Evolutionary conservation across 2,888 invertebrate genomes (phyloP).

Genomic region (Pyrochroa serraticornis): DNA sequence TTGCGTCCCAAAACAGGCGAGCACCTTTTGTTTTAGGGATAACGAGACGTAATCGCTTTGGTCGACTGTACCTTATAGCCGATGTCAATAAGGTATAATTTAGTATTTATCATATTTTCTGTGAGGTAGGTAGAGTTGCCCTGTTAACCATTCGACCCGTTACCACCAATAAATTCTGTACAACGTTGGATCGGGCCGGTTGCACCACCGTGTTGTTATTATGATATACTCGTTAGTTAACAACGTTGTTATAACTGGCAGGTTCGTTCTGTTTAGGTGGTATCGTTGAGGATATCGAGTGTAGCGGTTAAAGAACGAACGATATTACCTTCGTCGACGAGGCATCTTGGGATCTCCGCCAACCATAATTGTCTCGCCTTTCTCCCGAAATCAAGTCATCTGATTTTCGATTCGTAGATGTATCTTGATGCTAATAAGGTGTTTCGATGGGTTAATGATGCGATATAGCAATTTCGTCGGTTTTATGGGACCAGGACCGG

Average conservation of each 20-base stretch:
- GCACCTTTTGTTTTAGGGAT: conserved; percentile 6
- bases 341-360: background rate
- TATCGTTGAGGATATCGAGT: background rate
- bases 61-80: conserved; percentile 45
- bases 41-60: conserved; percentile 23
- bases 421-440: conserved; percentile 49
- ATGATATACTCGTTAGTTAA: conserved; percentile 53
- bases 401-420: conserved; percentile 45
- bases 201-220: conserved; percentile 42
- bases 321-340: conserved; percentile 2
- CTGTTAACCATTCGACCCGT: conserved; percentile 29
- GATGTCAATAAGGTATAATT: conserved; percentile 52
- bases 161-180: background rate
- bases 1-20: background rate
- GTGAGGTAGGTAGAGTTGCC: conserved; percentile 51
- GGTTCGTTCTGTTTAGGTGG: conserved; percentile 24
- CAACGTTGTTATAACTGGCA: conserved; percentile 47
- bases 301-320: background rate
- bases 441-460: conserved; percentile 39
- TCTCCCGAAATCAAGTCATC: conserved; percentile 51
- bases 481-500: conserved; percentile 8
- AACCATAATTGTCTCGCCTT: conserved; percentile 13
- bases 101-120: conserved; percentile 51
- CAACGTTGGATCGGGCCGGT: conserved; percentile 25
- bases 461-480: conserved; percentile 26